Evolutionary conservation across 2,888 invertebrate genomes (phyloP).

Genomic region (Panopea generosa): DNA sequence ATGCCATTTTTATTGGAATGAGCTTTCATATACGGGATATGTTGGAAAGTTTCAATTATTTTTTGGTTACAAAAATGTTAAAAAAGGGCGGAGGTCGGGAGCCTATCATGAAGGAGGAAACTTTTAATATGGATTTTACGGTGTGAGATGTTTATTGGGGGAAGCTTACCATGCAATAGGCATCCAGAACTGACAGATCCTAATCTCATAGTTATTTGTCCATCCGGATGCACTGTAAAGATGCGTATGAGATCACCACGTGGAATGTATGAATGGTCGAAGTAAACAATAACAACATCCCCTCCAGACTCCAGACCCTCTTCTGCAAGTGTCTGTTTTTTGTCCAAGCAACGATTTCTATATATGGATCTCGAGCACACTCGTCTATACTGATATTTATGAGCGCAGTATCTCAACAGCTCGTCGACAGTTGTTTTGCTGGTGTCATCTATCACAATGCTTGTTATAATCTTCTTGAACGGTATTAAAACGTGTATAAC

Average conservation of each 20-base stretch:
- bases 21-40: too few species aligned
- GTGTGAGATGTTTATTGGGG: too few species aligned
- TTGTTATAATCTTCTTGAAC: constrained; percentile 13
- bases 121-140: too few species aligned
- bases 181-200: constrained; percentile 34
- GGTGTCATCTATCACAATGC: constrained; percentile 29
- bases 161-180: constrained; percentile 43
- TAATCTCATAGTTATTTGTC: constrained; percentile 18
- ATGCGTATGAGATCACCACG: constrained; percentile 28
- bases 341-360: constrained; percentile 23
- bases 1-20: too few species aligned
- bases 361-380: constrained; percentile 27
- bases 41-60: too few species aligned
- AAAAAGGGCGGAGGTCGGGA: too few species aligned
- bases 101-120: too few species aligned
- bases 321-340: constrained; percentile 14
- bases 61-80: too few species aligned
- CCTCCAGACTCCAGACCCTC: constrained; percentile 16
- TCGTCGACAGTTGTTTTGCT: constrained; percentile 37
- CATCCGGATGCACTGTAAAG: constrained; percentile 27
- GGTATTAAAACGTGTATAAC: constrained; percentile 20
- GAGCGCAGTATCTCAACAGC: constrained; percentile 44
- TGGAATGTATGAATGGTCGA: constrained; percentile 21
- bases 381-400: constrained; percentile 21
- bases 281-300: constrained; percentile 25